A percentile compares a stretch with the other conserved stretches of the same genome.
Conservation (phyloP, 2,888 invertebrate genomes). For the Serripes groenlandicus region DNA sequence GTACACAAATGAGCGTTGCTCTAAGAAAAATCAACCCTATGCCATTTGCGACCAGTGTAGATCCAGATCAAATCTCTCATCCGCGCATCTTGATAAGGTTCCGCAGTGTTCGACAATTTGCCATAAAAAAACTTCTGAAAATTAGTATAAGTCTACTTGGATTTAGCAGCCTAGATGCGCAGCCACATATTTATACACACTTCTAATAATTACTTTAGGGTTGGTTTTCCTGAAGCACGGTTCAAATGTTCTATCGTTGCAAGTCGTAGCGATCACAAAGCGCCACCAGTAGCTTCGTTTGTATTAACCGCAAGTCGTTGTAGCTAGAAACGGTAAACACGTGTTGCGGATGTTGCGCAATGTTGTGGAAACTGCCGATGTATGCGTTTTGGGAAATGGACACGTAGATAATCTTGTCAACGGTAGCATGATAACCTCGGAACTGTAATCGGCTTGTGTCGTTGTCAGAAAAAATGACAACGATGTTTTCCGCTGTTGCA, state of each 20-base stretch:
- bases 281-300: neutral
- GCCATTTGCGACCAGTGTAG: too few species aligned
- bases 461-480: conserved; percentile 6
- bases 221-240: too few species aligned
- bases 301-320: neutral
- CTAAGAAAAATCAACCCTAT: too few species aligned
- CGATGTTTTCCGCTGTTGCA: neutral
- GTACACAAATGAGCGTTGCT: too few species aligned
- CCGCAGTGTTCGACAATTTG: too few species aligned
- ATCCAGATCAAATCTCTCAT: too few species aligned
- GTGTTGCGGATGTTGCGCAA: conserved; percentile 1
- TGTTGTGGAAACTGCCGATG: conserved; percentile 3
- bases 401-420: conserved; percentile 7
- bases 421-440: neutral
- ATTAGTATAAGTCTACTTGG: too few species aligned
- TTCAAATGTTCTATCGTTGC: neutral
- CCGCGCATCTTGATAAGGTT: too few species aligned
- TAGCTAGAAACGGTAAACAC: conserved; percentile 5
- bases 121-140: too few species aligned
- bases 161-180: too few species aligned
- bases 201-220: too few species aligned
- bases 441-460: neutral
- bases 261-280: conserved; percentile 1
- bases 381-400: neutral
- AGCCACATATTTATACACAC: too few species aligned